Base-by-base conservation (phyloP, 2,113 vertebrate genomes). In the Nycticryphes semicollaris region DNA sequence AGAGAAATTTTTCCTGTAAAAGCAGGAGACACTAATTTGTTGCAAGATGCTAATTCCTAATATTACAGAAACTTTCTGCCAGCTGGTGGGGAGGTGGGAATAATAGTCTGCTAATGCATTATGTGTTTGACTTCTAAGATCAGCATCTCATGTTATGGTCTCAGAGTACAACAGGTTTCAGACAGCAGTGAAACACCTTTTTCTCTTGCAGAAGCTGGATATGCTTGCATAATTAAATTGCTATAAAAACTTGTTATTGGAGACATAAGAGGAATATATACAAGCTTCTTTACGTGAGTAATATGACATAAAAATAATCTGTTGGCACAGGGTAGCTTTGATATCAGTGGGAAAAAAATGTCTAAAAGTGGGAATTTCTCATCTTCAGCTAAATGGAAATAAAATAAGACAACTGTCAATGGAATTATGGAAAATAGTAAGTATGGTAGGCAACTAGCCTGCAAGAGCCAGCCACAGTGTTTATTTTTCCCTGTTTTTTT, bases 311-410 rank as follows among this genome's bases (percentile, higher is more conserved):
- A 95, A 93, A 85, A 73, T 47, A 79, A 19, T 27, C 37, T 93
- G 24, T 51, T 86, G 59, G 31, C 45, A 67, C 23, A 57, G 25
- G 28, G 14, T 73, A 74, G n/a, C 21, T 93, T 90, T 89, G 21
- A 47, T 48, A 88, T 88, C 59, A 69, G 41, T 51, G 47, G 16
- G 37, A 92, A 90, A 94, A 82, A 27, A 47, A 10, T 4, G 21
- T 87, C 69, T 90, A 79, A 86, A 96, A 94, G 59, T 51, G 10
- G 27, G 43, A 84, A 87, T 84, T 85, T 89, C 35, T 91, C 20
- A 68, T 75, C 73, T 84, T 80, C 39, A 93, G 60, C 51, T 72
- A 87, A 95, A 87, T 10, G 35, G 84, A 92, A 91, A 91, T 90
- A 88, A 91, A 87, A 84, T 72, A 94, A 73, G 68, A 62, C 15